Base-by-base conservation (phyloP, 2,797 vertebrate species). In the Hypotaenidia philippensis region DNA sequence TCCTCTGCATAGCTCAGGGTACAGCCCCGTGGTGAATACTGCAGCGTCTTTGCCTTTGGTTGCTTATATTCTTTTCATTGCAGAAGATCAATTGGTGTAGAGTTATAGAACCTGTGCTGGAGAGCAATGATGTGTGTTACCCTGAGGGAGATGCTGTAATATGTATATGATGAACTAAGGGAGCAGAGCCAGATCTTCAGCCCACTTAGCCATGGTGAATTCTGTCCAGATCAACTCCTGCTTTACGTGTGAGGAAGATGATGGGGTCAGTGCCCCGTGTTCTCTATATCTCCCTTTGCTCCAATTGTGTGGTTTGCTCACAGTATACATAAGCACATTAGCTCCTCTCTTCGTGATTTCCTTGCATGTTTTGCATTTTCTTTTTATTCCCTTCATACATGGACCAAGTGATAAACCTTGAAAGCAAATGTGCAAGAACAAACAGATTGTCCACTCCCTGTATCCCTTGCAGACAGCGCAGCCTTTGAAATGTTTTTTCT, bases 311-410 rank as follows among this genome's bases (percentile, higher is more conserved):
- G 23, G 25, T 40, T 85, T 56, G 23, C 84, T 87, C 13, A 19
- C 27, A 44, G 25, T 0, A 5, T 45, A 1, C 0, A 0, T 59
- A 27, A 92, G 47, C 12, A 12, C 36, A 53, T 57, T 12, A 18
- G 4, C 32, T 75, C 19, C 45, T 92, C 19, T 27, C 15, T 69
- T 64, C 68, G 44, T 52, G 32, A 60, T 70, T 87, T 83, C 36
- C 29, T 66, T 63, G 16, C 13, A 11, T 36, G n/a, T 52, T 88
- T 80, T 93, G 31, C 10, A 13, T 9, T 65, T 65, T 78, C 69
- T 44, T 18, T 4, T 1, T 8, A 5, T 4, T 44, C 2, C 2
- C 34, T 69, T 83, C 0, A 0, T 44, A 7, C 1, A 0, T 11
- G 11, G 61, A 59, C 60, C 23, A 45, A 68, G 17, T 38, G 40